Evolutionary conservation across 1,140 invertebrate genomes (phyloP).

Genomic region (Oppia nitens): DNA sequence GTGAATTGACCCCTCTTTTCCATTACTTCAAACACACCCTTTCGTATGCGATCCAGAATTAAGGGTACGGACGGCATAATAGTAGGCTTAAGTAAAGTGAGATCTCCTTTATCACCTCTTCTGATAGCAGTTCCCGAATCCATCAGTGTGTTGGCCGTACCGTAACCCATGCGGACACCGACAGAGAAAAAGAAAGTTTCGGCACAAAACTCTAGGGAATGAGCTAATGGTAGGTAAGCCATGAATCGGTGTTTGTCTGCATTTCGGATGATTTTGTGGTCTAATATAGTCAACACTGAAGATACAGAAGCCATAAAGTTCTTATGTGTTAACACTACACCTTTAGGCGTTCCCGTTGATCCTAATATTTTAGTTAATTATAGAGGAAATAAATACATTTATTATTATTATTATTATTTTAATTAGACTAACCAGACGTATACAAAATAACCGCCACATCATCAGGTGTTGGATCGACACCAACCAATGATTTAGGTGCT

Average conservation of each 20-base stretch:
- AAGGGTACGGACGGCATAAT: slow-evolving; percentile 80
- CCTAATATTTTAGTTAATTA: slow-evolving; percentile 31
- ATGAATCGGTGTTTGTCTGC: slow-evolving; percentile 71
- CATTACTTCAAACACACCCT: slow-evolving; percentile 16
- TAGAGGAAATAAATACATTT: background rate
- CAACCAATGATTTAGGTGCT: background rate
- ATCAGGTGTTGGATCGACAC: slow-evolving; percentile 23
- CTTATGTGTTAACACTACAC: slow-evolving; percentile 20
- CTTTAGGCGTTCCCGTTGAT: slow-evolving; percentile 74
- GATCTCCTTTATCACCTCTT: slow-evolving; percentile 1
- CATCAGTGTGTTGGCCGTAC: slow-evolving; percentile 80
- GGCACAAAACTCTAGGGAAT: slow-evolving; percentile 78
- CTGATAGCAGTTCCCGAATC: slow-evolving; percentile 42
- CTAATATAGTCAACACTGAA: slow-evolving; percentile 4
- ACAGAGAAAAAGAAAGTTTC: slow-evolving; percentile 30
- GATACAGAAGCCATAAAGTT: slow-evolving; percentile 9
- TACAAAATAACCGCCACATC: slow-evolving; percentile 90
- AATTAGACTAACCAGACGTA: slow-evolving; percentile 41
- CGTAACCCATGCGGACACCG: slow-evolving; percentile 86
- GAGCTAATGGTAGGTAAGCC: slow-evolving; percentile 87
- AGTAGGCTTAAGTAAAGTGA: slow-evolving; percentile 54
- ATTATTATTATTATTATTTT: background rate
- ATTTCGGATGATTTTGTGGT: slow-evolving; percentile 45
- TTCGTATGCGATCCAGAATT: slow-evolving; percentile 22
- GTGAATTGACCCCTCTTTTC: slow-evolving; percentile 10